Conservation (phyloP, 2,113 vertebrate genomes). For the Bolborhynchus lineola region DNA sequence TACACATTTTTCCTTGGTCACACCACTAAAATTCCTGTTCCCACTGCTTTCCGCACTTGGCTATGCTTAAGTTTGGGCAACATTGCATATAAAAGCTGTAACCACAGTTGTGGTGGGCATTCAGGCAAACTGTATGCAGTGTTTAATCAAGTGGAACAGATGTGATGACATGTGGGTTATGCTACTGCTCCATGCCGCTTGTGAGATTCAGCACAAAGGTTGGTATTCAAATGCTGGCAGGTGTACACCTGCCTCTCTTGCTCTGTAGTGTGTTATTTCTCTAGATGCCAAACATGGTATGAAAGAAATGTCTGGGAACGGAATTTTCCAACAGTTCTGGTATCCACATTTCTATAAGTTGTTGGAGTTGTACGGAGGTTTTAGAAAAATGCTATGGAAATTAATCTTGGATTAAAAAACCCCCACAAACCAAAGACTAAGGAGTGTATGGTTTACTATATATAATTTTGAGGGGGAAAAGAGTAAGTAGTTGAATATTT, state of each 20-base stretch:
- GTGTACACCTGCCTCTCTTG: background rate
- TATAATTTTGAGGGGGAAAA: no score
- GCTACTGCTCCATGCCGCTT: background rate
- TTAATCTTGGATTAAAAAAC: background rate
- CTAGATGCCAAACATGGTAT: background rate
- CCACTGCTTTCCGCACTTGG: background rate
- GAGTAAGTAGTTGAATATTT: background rate
- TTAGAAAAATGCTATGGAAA: background rate
- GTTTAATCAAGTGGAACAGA: background rate
- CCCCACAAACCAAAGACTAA: background rate
- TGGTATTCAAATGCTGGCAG: background rate
- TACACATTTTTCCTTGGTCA: background rate
- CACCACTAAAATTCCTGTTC: background rate
- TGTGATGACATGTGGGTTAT: background rate
- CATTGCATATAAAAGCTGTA: background rate
- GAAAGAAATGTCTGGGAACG: background rate
- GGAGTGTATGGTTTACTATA: background rate
- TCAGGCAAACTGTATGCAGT: background rate
- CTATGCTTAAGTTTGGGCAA: background rate
- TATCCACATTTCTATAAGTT: background rate
- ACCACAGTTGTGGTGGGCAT: background rate
- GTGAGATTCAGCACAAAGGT: background rate
- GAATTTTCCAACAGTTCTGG: background rate
- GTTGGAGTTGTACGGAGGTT: background rate
- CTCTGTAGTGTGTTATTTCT: background rate